phyloP scores from a whole-genome alignment of 2,888 invertebrate genomes.

The Endotricha flammealis region DNA sequence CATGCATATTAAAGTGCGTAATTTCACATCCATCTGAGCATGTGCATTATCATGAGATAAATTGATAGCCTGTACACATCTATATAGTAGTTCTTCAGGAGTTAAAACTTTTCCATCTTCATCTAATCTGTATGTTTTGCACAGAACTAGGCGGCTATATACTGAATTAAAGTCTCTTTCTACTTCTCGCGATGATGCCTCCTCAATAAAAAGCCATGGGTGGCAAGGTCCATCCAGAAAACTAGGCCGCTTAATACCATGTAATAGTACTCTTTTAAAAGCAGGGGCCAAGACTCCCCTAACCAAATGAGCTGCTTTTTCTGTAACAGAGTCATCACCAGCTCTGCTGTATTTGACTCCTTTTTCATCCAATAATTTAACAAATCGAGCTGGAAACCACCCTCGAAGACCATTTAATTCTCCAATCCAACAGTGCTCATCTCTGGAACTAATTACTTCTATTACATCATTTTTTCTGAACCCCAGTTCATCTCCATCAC shows the following conservation, averaged over 20 bases:
- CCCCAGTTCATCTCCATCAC: conserved; percentile 98
- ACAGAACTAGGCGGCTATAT: conserved; percentile 96
- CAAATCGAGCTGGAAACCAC: conserved; percentile 99
- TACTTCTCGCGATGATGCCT: conserved; percentile 96
- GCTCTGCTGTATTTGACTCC: conserved; percentile 88
- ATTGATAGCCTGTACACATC: conserved; percentile 98
- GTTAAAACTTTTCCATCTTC: conserved; percentile 99
- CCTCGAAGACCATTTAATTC: conserved; percentile 96
- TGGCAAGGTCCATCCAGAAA: conserved; percentile 96
- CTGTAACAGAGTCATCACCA: conserved; percentile 98
- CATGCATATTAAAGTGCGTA: conserved; percentile 95
- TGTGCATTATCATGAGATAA: conserved; percentile 96
- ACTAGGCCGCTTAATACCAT: conserved; percentile 95
- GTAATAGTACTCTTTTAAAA: conserved; percentile 94
- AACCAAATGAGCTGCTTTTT: conserved; percentile 97
- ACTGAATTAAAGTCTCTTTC: conserved; percentile 99
- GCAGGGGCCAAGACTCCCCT: conserved; percentile 95
- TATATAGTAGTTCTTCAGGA: conserved; percentile 95
- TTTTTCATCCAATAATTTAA: conserved; percentile 94
- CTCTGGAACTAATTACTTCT: conserved; percentile 96
- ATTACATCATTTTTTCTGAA: conserved; percentile 99
- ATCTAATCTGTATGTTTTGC: conserved; percentile 98
- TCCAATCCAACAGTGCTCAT: conserved; percentile 99
- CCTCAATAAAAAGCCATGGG: conserved; percentile 99
- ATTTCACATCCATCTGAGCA: conserved; percentile 99